Percentiles rank a stretch among this genome's conserved stretches.
phyloP scores from a whole-genome alignment of 2,113 vertebrate species.

The Phoxinus phoxinus region DNA sequence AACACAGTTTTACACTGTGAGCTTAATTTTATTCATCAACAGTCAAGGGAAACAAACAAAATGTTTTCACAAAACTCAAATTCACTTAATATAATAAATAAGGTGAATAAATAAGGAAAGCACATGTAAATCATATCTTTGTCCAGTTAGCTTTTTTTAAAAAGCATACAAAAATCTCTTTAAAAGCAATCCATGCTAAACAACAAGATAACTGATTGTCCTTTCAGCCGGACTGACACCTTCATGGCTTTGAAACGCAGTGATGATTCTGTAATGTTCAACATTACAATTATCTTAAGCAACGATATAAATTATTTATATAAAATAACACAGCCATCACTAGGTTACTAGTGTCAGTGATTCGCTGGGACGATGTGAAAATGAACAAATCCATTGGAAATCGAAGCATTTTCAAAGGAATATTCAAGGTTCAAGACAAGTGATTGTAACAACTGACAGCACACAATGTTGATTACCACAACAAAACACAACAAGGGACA shows the following conservation, averaged over 20 bases:
- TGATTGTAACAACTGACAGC: not conserved
- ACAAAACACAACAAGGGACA: not conserved
- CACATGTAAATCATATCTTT: slow-evolving; percentile 48
- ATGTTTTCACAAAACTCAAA: not conserved
- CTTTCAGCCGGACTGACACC: not conserved
- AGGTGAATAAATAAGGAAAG: slow-evolving; percentile 62
- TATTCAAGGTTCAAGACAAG: not conserved
- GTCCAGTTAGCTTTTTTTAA: not conserved
- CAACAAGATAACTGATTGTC: not conserved
- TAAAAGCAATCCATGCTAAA: not conserved
- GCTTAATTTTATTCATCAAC: slow-evolving; percentile 8
- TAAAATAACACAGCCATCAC: slow-evolving; percentile 12
- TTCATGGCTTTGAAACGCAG: not conserved
- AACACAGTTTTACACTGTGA: not conserved
- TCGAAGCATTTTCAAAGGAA: not conserved
- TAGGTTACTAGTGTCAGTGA: not conserved
- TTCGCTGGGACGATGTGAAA: not conserved
- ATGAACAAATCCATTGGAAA: not conserved
- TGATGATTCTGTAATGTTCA: not conserved
- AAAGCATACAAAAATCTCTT: not conserved
- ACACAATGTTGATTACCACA: not conserved
- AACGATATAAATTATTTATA: not conserved
- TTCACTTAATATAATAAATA: slow-evolving; percentile 42
- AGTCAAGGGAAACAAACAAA: slow-evolving; percentile 3
- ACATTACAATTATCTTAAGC: not conserved